Conservation (phyloP, 1,140 invertebrate species). For the Drosophila pallidifrons region DNA sequence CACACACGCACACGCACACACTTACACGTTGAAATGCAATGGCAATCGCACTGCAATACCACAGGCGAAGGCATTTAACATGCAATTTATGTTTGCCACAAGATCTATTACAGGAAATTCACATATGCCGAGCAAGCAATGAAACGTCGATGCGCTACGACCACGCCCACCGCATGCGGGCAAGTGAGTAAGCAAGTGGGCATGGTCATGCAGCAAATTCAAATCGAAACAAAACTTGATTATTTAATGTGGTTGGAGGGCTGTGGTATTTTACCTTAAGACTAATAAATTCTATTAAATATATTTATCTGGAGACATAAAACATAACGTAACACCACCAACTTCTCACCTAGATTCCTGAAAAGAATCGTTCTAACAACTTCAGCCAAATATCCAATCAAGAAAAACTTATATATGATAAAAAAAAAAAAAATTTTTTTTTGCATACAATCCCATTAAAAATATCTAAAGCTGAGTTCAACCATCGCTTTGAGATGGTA, state of each 20-base stretch:
- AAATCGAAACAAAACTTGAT: constrained; percentile 80
- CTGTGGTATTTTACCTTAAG: constrained; percentile 47
- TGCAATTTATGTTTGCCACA: constrained; percentile 82
- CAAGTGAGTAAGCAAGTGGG: constrained; percentile 33
- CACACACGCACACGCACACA: constrained; percentile 4
- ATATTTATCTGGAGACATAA: constrained; percentile 58
- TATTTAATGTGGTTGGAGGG: constrained; percentile 65
- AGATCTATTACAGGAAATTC: constrained; percentile 81
- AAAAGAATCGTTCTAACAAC: too few relatives aligned
- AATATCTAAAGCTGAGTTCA: too few relatives aligned
- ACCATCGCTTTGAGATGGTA: too few relatives aligned
- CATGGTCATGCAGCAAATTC: constrained; percentile 67
- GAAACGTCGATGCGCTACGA: constrained; percentile 58
- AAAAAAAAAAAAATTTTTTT: too few relatives aligned
- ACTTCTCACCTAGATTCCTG: too few relatives aligned
- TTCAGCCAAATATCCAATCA: too few relatives aligned
- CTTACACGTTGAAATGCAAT: constrained; percentile 44
- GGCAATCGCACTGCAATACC: constrained; percentile 30
- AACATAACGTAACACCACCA: constrained; percentile 53
- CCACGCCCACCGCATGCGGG: constrained; percentile 41
- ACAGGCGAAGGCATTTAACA: constrained; percentile 79
- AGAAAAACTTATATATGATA: too few relatives aligned
- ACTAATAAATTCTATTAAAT: constrained; percentile 62
- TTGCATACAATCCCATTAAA: too few relatives aligned
- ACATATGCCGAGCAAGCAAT: constrained; percentile 73